These are phyloP conservation scores for Tuberolachnus salignus DNA, from an alignment of 2,888 invertebrate genomes.

Conservation along the genomic window DNA sequence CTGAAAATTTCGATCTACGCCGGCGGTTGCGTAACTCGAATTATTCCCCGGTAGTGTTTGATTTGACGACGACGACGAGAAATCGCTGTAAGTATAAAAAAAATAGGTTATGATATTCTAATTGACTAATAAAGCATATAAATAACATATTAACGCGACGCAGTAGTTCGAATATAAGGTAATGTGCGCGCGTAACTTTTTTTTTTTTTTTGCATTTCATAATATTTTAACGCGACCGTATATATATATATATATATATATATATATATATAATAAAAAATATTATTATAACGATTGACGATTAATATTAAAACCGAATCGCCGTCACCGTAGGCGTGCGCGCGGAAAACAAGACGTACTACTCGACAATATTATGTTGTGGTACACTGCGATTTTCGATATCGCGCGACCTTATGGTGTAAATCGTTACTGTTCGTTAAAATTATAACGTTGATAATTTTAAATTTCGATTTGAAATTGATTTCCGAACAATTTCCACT, in stretches of 20 bases:
- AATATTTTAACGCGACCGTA: neutral
- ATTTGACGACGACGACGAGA: constrained; percentile 1
- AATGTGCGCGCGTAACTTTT: constrained; percentile 1
- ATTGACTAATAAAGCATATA: constrained; percentile 17
- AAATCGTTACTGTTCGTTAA: too few relatives aligned
- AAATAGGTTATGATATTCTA: constrained; percentile 14
- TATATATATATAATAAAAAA: too few relatives aligned
- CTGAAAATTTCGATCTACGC: neutral
- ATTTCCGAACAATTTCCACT: too few relatives aligned
- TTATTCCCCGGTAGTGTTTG: neutral
- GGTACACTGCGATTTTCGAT: too few relatives aligned
- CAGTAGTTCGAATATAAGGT: neutral
- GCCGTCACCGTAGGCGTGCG: too few relatives aligned
- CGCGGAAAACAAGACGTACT: too few relatives aligned
- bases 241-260: too few relatives aligned
- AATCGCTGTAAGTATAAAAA: neutral
- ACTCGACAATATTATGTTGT: too few relatives aligned
- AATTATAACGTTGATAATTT: too few relatives aligned
- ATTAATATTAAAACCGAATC: too few relatives aligned
- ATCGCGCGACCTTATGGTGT: too few relatives aligned
- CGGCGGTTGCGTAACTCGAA: neutral
- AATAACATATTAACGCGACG: neutral
- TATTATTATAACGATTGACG: neutral
- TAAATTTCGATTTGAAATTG: too few relatives aligned
- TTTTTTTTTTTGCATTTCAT: neutral